Conservation (phyloP, 2,888 invertebrate species). For the Oasisia sp. region DNA sequence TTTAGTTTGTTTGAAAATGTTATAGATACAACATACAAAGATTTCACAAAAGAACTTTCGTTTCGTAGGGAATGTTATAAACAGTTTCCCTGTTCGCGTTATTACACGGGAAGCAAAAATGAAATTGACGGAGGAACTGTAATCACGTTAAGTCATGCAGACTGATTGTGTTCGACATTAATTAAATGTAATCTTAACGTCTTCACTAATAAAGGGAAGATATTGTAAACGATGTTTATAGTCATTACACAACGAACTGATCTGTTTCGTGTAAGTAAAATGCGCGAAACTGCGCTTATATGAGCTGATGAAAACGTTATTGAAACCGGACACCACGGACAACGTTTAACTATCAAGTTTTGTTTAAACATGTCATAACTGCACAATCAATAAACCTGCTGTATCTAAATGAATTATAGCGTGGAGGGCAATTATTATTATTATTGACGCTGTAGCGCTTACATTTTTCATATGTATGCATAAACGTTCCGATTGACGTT, state of each 20-base stretch:
- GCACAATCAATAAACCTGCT: background rate
- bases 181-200: too few relatives aligned
- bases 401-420: background rate
- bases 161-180: too few relatives aligned
- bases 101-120: too few relatives aligned
- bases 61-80: too few relatives aligned
- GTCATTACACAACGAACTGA: background rate
- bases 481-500: too few relatives aligned
- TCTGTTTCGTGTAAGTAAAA: background rate
- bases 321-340: background rate
- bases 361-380: background rate
- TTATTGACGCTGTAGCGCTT: background rate
- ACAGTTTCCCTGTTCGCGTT: too few relatives aligned
- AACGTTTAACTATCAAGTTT: background rate
- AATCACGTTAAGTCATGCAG: too few relatives aligned
- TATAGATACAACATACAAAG: too few relatives aligned
- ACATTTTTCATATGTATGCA: too few relatives aligned
- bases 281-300: background rate
- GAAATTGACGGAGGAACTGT: background rate
- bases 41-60: too few relatives aligned
- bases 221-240: background rate
- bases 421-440: background rate
- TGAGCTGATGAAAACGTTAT: background rate
- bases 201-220: background rate
- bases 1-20: too few relatives aligned